Evolutionary conservation across 30 jellyfish, hydroid and myxozoan species (phyloP).

Genomic region (Aurelia aurita): DNA sequence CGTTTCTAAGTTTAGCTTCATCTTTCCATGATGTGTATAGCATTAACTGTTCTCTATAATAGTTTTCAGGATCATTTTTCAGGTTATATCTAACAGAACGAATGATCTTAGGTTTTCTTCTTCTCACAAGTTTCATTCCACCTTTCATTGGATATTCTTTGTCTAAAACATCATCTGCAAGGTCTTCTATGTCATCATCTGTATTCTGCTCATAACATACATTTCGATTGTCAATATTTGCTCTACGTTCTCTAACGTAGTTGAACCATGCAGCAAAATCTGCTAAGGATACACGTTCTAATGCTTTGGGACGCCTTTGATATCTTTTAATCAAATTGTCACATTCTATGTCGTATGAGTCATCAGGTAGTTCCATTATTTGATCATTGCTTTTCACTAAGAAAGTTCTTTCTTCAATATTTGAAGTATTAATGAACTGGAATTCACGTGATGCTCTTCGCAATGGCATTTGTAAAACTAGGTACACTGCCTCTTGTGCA

Average conservation of each 20-base stretch:
- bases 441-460: constrained; percentile 28
- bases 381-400: background rate
- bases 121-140: background rate
- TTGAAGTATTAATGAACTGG: constrained; percentile 30
- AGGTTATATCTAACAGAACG: constrained; percentile 20
- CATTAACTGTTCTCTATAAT: constrained; percentile 29
- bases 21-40: constrained; percentile 29
- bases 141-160: background rate
- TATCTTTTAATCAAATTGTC: constrained; percentile 21
- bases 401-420: background rate
- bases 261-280: constrained; percentile 40
- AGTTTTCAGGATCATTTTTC: constrained; percentile 34
- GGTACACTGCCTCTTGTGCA: constrained; percentile 53
- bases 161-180: background rate
- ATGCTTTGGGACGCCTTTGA: constrained; percentile 31
- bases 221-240: background rate
- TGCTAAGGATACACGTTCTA: constrained; percentile 21
- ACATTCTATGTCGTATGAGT: constrained; percentile 13
- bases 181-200: constrained; percentile 7
- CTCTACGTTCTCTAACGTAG: background rate
- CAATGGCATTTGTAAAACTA: too few species aligned
- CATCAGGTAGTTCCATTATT: constrained; percentile 24
- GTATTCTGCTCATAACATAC: background rate
- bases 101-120: constrained; percentile 8
- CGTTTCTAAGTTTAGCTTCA: background rate